Evolutionary conservation across 2,888 invertebrate species (phyloP).

Genomic region (Drosophila fungiperda): DNA sequence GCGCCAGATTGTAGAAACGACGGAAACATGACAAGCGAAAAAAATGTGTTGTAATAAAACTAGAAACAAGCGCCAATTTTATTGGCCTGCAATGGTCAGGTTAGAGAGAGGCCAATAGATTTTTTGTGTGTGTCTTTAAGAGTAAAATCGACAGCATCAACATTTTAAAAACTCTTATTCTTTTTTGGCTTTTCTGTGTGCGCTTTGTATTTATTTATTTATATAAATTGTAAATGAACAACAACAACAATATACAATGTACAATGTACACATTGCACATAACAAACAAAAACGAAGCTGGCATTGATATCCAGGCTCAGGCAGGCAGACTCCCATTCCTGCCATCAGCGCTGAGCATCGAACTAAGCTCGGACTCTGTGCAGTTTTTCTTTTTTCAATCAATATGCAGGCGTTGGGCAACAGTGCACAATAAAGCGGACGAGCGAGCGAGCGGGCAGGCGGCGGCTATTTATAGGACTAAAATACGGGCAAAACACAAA

Average conservation of each 20-base stretch:
- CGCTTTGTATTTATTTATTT: slow-evolving; percentile 54
- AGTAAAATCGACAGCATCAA: slow-evolving; percentile 63
- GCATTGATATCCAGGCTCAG: slow-evolving; percentile 10
- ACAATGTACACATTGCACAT: slow-evolving; percentile 13
- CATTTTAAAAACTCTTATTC: slow-evolving; percentile 57
- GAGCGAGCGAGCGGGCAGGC: slow-evolving; percentile 18
- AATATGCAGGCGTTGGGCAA: slow-evolving; percentile 63
- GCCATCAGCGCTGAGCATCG: slow-evolving; percentile 2
- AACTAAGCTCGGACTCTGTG: slow-evolving; percentile 27
- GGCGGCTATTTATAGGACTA: slow-evolving; percentile 59
- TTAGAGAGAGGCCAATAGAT: slow-evolving; percentile 12
- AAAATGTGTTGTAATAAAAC: slow-evolving; percentile 69
- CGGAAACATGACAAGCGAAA: slow-evolving; percentile 71
- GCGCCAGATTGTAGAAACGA: slow-evolving; percentile 66
- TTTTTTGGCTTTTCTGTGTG: slow-evolving; percentile 19
- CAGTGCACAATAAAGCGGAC: slow-evolving; percentile 38
- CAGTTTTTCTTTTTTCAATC: slow-evolving; percentile 58
- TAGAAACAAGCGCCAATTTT: slow-evolving; percentile 77
- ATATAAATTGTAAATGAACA: slow-evolving; percentile 54
- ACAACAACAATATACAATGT: slow-evolving; percentile 41
- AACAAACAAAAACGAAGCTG: slow-evolving; percentile 38
- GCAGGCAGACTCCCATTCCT: not conserved
- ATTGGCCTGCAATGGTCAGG: slow-evolving; percentile 47
- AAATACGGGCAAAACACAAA: slow-evolving; percentile 24
- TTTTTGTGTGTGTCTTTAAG: slow-evolving; percentile 21